A percentile compares a stretch with the other conserved stretches of the same genome.
Conservation (phyloP, 2,797 vertebrate species). For the Phylloscopus collybita region DNA sequence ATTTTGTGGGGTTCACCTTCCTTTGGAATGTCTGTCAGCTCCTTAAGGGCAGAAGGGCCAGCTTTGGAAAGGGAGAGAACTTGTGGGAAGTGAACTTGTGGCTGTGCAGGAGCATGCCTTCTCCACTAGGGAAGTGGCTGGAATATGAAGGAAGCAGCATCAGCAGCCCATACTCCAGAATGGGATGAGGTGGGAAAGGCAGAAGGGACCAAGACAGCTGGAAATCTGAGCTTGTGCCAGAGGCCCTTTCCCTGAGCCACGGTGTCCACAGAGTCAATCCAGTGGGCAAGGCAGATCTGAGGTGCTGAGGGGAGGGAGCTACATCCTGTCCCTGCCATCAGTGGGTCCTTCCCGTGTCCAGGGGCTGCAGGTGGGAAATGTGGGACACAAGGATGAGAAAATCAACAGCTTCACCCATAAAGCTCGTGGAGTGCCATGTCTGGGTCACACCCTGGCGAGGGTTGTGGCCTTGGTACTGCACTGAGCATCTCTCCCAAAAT, state of each 20-base stretch:
- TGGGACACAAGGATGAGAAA: neutral
- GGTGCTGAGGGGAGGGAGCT: neutral
- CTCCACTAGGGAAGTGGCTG: neutral
- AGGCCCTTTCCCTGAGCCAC: neutral
- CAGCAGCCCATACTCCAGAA: neutral
- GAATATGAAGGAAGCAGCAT: neutral
- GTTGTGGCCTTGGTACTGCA: too few relatives aligned
- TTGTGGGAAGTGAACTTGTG: neutral
- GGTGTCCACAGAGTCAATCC: neutral
- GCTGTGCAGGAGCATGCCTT: neutral
- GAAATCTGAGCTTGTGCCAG: neutral
- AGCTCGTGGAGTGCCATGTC: fast-evolving
- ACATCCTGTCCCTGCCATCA: neutral
- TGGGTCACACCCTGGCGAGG: fast-evolving
- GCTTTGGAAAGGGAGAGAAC: neutral
- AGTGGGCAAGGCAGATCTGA: neutral
- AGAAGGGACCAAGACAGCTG: neutral
- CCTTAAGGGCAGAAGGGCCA: neutral
- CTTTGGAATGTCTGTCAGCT: neutral
- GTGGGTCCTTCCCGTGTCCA: neutral
- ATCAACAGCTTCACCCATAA: neutral
- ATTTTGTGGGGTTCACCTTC: neutral
- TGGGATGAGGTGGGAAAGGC: neutral
- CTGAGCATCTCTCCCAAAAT: neutral
- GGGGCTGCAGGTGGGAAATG: neutral